A percentile compares a stretch with the other conserved stretches of the same genome.
These are phyloP conservation scores for Drosophila emarginata DNA, from an alignment of 2,888 invertebrate species.

Conservation along the genomic window DNA sequence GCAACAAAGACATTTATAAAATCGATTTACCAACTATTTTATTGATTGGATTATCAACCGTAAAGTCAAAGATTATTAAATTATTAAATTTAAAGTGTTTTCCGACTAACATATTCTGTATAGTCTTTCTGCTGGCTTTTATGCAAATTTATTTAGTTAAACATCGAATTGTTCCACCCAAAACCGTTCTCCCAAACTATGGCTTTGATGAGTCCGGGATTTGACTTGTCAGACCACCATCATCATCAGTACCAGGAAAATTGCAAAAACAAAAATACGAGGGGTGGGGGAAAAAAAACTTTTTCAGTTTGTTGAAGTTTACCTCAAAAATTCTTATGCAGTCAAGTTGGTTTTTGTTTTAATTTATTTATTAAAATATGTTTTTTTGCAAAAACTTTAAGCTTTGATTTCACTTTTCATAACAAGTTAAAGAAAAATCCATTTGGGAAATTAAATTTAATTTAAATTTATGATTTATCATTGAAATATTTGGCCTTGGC, in stretches of 20 bases:
- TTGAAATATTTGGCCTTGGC: no score
- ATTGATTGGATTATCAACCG: no score
- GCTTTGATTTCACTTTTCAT: background rate
- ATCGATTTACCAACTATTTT: no score
- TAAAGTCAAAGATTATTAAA: background rate
- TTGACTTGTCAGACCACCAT: background rate
- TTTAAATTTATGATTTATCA: no score
- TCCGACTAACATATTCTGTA: background rate
- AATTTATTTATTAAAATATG: conserved; percentile 38
- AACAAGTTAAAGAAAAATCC: background rate
- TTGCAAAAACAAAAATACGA: conserved; percentile 24
- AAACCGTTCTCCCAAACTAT: conserved; percentile 36
- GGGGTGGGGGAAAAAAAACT: background rate
- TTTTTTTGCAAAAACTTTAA: conserved; percentile 17
- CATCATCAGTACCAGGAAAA: conserved; percentile 44
- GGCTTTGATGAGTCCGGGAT: conserved; percentile 32
- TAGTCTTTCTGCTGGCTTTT: background rate
- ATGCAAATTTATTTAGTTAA: conserved; percentile 35
- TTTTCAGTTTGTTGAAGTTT: conserved; percentile 37
- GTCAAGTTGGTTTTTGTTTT: conserved; percentile 27
- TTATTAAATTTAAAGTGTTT: background rate
- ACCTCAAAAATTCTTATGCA: conserved; percentile 20
- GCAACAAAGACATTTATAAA: no score
- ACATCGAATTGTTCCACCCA: conserved; percentile 28
- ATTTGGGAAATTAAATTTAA: background rate